These are phyloP conservation scores for Cylas formicarius DNA, from an alignment of 1,140 invertebrate species.

Conservation along the genomic window DNA sequence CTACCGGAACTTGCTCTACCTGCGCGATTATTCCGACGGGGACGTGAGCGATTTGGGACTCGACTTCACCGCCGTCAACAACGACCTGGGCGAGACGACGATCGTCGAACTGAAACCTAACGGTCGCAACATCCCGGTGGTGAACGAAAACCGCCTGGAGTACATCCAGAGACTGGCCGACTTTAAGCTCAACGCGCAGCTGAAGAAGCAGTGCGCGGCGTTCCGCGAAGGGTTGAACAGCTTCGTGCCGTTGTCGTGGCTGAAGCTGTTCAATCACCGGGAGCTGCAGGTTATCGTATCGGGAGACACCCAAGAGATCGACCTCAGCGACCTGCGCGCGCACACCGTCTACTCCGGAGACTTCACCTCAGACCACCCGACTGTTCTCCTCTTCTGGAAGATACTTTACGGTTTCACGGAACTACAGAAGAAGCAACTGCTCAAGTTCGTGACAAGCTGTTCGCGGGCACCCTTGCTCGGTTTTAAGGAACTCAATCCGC, in stretches of 20 bases:
- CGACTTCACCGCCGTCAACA: slow-evolving; percentile 89
- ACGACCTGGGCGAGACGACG: slow-evolving; percentile 85
- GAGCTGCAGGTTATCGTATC: slow-evolving; percentile 93
- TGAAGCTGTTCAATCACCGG: slow-evolving; percentile 90
- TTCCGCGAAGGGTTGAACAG: slow-evolving; percentile 82
- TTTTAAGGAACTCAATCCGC: slow-evolving; percentile 93
- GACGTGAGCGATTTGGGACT: slow-evolving; percentile 75
- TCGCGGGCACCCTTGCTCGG: slow-evolving; percentile 94
- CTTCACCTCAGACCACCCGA: slow-evolving; percentile 71
- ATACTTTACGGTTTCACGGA: slow-evolving; percentile 79
- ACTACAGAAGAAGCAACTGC: slow-evolving; percentile 72
- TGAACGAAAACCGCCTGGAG: slow-evolving; percentile 85
- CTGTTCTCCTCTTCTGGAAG: slow-evolving; percentile 75
- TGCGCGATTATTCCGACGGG: slow-evolving; percentile 74
- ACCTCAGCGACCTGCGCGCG: slow-evolving; percentile 78
- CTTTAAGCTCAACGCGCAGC: slow-evolving; percentile 91
- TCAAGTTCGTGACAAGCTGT: slow-evolving; percentile 97
- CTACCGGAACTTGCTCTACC: slow-evolving; percentile 82
- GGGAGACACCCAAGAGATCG: slow-evolving; percentile 85
- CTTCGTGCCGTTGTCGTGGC: slow-evolving; percentile 84
- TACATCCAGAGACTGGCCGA: slow-evolving; percentile 96
- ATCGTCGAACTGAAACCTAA: slow-evolving; percentile 85
- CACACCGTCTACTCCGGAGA: slow-evolving; percentile 83
- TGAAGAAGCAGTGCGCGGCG: slow-evolving; percentile 75
- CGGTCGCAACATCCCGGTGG: slow-evolving; percentile 84